Evolutionary conservation across 1,140 invertebrate genomes (phyloP).

Genomic region (Fopius arisanus): DNA sequence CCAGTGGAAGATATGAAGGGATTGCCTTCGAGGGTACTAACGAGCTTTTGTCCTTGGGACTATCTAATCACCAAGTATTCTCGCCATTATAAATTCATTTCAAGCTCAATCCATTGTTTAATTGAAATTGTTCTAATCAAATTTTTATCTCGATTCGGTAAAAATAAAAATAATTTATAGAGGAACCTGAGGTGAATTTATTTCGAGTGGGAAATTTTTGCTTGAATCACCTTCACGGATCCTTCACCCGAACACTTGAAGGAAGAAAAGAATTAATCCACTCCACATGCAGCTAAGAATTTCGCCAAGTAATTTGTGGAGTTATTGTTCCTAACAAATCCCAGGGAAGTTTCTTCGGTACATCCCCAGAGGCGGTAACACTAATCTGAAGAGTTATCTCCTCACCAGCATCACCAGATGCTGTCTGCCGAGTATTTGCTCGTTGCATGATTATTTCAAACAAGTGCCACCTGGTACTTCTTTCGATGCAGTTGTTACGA

Average conservation of each 20-base stretch:
- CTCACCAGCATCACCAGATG: background rate
- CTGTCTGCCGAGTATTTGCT: background rate
- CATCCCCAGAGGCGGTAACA: background rate
- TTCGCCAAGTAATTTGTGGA: background rate
- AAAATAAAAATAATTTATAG: too few species aligned
- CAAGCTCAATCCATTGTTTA: background rate
- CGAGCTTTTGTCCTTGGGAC: background rate
- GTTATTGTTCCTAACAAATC: background rate
- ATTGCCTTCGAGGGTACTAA: background rate
- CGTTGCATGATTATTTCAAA: constrained; percentile 4
- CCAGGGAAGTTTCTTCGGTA: background rate
- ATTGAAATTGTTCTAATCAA: too few species aligned
- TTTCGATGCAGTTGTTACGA: background rate
- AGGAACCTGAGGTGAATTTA: too few species aligned
- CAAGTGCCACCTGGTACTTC: background rate
- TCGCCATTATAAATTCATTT: background rate
- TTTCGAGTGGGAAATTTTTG: background rate
- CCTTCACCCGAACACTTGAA: background rate
- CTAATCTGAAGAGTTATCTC: background rate
- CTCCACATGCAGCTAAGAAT: background rate
- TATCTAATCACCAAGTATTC: background rate
- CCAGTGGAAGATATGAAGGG: background rate
- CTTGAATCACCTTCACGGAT: background rate
- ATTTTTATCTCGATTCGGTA: too few species aligned
- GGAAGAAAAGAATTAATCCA: background rate